Base-by-base conservation (phyloP, 2,797 vertebrate species). In the Fistularia commersonii region DNA sequence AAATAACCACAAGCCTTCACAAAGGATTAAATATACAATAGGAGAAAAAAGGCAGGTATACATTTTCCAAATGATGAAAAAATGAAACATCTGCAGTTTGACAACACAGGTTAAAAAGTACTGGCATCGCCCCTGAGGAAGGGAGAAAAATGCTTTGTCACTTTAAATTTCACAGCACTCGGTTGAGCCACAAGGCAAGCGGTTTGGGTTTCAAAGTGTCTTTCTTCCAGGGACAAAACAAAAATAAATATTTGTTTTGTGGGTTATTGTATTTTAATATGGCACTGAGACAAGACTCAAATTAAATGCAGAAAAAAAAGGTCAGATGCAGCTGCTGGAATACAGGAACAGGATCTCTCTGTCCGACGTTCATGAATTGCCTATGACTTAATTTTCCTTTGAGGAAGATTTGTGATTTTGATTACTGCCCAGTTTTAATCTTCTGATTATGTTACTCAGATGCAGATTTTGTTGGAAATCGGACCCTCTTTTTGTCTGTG, bases 171-270 rank as follows among this genome's bases (percentile, higher is more conserved):
- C 76, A 81, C 81, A 84, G 74, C 57, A 1, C 65, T 32, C 36
- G 69, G 57, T 66, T 87, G 81, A 88, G 72, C 68, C 51, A 60
- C 40, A 31, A 41, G 68, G 56, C 74, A 63, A 72, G 61, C 49
- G 66, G 76, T 80, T 81, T 86, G 63, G 62, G 76, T 88, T 89
- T 89, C 86, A 85, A 88, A 86, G 83, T 40, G 45, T 13, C 57
- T 54, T 67, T 59, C 61, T 77, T 78, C 37, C 48, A 80, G 48
- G 45, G 60, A 71, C 64, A 74, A 81, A 78, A 80, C 69, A 81
- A 87, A 87, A 84, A 84, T 83, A 88, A 90, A 88, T 86, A 85
- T 89, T 89, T 86, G 80, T 85, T 82, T 83, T 83, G 80, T 64
- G 82, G 71, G 66, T 81, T 74, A 74, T 87, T 82, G 74, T 81